Evolutionary conservation across 2,113 vertebrate species (phyloP), one percentile per base, ranked within the genome.

Genomic region (Myodes glareolus): DNA sequence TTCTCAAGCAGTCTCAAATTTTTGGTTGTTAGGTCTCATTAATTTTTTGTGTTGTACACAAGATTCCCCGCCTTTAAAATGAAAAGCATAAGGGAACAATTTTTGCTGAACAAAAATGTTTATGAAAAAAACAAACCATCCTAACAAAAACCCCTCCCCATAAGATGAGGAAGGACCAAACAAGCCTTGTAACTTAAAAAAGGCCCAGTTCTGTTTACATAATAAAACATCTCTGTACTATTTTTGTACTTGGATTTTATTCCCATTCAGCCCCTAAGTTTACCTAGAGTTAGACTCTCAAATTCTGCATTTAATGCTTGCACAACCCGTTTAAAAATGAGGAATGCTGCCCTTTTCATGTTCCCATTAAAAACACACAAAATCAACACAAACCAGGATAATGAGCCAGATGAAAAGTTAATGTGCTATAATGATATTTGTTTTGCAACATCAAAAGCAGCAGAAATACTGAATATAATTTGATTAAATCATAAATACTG

Each of bases 371-470:
- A 90, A 85, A 68, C 84, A 23, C 88, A 92, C 73, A 85, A 61
- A 67, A 55, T 33, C 45, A 76, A 85, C 58, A 88, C 75, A 58
- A 50, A 82, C 19, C 86, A 63, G 73, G 95, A 91, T 67, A 89
- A 33, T 3, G 93, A 98, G 95, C 98, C 97, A 93, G 94, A 84
- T n/a, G 94, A 98, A 97, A 96, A 97, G 97, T 96, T 98, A 98
- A 97, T 29, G 93, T 78, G 89, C 82, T 96, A 75, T 94, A 98
- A 96, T 96, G 90, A 96, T 45, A 96, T 55, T 39, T 88, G 87
- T 92, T 96, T 88, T 73, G 95, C 93, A 88, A 88, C 84, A 92
- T 90, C 93, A 95, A 96, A 96, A 96, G 95, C 96, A 91, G 97
- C 96, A 95, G 89, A 94, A 58, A 90, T 92, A 78, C 82, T 45